Conservation (phyloP, 2,888 invertebrate genomes). For the Mycalesis mineus region DNA sequence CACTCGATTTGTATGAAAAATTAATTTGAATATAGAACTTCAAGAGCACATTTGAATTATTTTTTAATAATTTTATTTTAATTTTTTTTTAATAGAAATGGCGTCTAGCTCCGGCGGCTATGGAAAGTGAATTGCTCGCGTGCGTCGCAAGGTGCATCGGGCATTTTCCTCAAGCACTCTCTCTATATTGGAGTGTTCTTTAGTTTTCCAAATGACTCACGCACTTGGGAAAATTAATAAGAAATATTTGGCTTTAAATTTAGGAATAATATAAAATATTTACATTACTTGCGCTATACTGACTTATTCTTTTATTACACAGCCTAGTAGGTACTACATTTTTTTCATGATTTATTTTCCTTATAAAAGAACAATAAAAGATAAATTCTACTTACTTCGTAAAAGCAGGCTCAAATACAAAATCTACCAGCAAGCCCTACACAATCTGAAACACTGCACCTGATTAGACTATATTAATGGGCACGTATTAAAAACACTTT, state of each 20-base stretch:
- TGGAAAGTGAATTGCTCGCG: conserved; percentile 54
- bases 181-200: conserved; percentile 46
- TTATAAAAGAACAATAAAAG: too few species aligned
- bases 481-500: too few species aligned
- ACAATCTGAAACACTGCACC: too few species aligned
- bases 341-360: too few species aligned
- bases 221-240: neutral
- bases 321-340: too few species aligned
- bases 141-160: conserved; percentile 36
- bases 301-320: too few species aligned
- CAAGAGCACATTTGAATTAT: conserved; percentile 5
- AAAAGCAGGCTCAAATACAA: too few species aligned
- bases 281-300: too few species aligned
- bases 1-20: neutral
- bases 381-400: too few species aligned
- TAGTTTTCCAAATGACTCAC: conserved; percentile 32
- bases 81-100: conserved; percentile 10
- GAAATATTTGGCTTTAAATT: neutral
- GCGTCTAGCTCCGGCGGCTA: conserved; percentile 33
- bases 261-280: too few species aligned
- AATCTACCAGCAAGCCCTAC: too few species aligned
- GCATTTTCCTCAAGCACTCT: conserved; percentile 48
- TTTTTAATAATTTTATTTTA: neutral
- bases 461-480: too few species aligned
- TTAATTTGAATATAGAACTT: neutral